Evolutionary conservation across 2,797 vertebrate species (phyloP), one percentile per base, ranked within the genome.

Genomic region (Eidolon dupreanum): DNA sequence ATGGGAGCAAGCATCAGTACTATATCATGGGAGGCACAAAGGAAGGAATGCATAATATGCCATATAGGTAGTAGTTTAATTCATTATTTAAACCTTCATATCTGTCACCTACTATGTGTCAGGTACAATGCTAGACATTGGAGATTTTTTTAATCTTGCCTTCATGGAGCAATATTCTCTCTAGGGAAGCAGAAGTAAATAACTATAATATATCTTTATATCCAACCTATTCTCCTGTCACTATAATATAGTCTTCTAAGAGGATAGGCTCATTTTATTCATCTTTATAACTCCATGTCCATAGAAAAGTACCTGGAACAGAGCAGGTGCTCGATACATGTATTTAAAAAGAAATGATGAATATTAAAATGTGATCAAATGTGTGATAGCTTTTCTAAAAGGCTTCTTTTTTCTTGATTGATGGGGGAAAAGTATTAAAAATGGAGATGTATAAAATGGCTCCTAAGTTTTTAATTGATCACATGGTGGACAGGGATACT

Each of bases 291-390:
- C 38, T 71, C 49, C 31, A 12, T 82, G 26, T 87, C 10, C 43
- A 59, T 79, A 74, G 28, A 87, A 92, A 33, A 78, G n/a, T n/a
- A 51, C 78, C 22, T 61, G 13, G n/a, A 36, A 41, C 15, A 70
- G 51, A 88, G 15, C 13, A 90, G 74, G 51, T 51, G 3, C 33
- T 75, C 22, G 36, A 26, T 63, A 33, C 2, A 0, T 61, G 16
- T 51, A 46, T 66, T 91, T 97, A 75, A 68, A 73, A 81, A n/a
- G 59, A 82, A 94, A 36, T 26, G 41, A 92, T 38, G 26, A 66
- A 36, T 53, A 43, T 63, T 59, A 82, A 94, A 92, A 74, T 92
- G 36, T 43, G 61, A 63, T 31, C 38, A 88, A 65, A 57, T 16
- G 3, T 77, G 6, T 88, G 24, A 61, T 4, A 63, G 22, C 3